Evolutionary conservation across 2,797 vertebrate genomes (phyloP).

Genomic region (Natrix natrix): DNA sequence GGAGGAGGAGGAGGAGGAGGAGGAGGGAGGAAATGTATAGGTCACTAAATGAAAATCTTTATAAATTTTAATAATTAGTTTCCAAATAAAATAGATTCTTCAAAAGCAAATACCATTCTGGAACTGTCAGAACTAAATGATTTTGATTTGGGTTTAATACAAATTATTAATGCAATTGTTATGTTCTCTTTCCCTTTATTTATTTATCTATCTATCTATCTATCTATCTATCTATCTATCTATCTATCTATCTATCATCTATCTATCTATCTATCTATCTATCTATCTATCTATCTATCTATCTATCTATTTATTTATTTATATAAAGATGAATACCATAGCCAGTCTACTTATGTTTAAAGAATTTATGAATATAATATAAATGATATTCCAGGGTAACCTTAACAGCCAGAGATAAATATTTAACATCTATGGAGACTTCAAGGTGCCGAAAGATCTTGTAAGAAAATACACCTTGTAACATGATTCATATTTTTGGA

Average conservation of each 20-base stretch:
- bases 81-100: not conserved
- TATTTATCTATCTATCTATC: not conserved
- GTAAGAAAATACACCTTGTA: not conserved
- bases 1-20: no score
- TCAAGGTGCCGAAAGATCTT: not conserved
- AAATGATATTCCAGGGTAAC: not conserved
- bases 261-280: not conserved
- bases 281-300: not conserved
- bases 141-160: not conserved
- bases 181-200: not conserved
- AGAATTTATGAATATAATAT: conserved; percentile 1
- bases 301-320: not conserved
- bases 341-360: conserved; percentile 1
- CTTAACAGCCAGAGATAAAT: not conserved
- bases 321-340: not conserved
- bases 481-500: not conserved
- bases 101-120: not conserved
- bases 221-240: not conserved
- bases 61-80: not conserved
- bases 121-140: not conserved
- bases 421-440: not conserved
- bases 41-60: not conserved
- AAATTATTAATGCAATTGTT: not conserved
- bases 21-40: not conserved
- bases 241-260: not conserved